These are phyloP conservation scores for Ivindomyrus marchei DNA, from an alignment of 2,113 vertebrate species.

Conservation along the genomic window DNA sequence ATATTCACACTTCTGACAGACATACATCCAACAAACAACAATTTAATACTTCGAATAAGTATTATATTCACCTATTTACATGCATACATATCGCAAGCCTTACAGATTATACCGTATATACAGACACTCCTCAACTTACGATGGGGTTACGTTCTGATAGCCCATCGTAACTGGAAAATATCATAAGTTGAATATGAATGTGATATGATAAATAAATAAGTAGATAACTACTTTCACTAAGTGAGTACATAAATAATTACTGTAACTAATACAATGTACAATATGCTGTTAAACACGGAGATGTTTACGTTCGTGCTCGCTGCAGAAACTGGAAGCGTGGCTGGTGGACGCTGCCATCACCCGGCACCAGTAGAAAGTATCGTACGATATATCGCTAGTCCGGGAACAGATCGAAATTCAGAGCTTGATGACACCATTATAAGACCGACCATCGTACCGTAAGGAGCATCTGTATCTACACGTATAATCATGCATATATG, in stretches of 20 bases:
- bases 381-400: neutral
- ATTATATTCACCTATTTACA: neutral
- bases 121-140: neutral
- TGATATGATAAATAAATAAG: neutral
- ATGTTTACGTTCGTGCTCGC: neutral
- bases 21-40: neutral
- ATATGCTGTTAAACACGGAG: neutral
- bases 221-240: neutral
- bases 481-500: neutral
- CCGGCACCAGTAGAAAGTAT: neutral
- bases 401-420: neutral
- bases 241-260: neutral
- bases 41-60: neutral
- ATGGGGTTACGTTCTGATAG: neutral
- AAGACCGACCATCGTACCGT: neutral
- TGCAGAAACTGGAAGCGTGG: neutral
- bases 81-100: neutral
- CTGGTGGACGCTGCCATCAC: neutral
- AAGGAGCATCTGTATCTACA: neutral
- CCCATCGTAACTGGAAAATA: neutral
- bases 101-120: neutral
- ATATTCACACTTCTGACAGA: neutral
- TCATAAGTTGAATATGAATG: neutral
- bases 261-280: neutral
- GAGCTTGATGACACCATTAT: neutral